Base-by-base conservation (phyloP, 2,888 invertebrate genomes). In the Polyploca ridens region DNA sequence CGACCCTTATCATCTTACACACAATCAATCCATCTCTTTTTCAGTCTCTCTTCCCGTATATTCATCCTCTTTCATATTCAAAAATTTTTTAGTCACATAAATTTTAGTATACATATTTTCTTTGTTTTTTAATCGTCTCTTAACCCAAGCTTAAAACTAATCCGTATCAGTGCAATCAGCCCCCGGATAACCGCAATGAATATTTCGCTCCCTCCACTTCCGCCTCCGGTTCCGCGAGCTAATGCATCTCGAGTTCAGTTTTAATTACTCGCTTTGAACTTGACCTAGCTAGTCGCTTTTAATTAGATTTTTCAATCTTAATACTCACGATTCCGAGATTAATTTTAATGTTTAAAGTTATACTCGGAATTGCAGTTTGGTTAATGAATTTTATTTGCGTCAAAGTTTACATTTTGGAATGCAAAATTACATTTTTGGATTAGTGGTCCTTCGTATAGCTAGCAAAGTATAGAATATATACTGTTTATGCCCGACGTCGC, bases 141-240 rank as follows among this genome's bases (percentile, higher is more conserved):
- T 19, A 54, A 54, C 3, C 10, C 1, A 6, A 49, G 16, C 49
- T 49, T 7, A 14, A 16, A 4, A 16, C 6, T 54, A 54, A 54
- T 19, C 54, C 8, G 10, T 10, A n/a, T 19, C 16, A 19, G 10
- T 54, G 16, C 16, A n/a, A 8, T 5, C 19, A 16, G 10, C 54
- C 54, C 75, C 33, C 69, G 78, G 74, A 77, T 77, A 75, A 75
- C 77, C 74, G 69, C 77, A 71, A 76, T 78, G 76, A 76, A 78
- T 78, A 78, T 76, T 72, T 73, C 66, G 64, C 68, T 65, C 19
- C 41, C 57, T 57, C 14, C 16, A 19, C 35, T 38, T 19, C 19
- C 33, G 13, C 54, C 2, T 33, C 54, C n/a, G 62, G 61, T 64
- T 61, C 63, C 66, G 54, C 62, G 62, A 63, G 70, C 66, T 75